A percentile compares a stretch with the other conserved stretches of the same genome.
Conservation (phyloP, 2,113 vertebrate species). For the Acanthochromis polyacanthus region DNA sequence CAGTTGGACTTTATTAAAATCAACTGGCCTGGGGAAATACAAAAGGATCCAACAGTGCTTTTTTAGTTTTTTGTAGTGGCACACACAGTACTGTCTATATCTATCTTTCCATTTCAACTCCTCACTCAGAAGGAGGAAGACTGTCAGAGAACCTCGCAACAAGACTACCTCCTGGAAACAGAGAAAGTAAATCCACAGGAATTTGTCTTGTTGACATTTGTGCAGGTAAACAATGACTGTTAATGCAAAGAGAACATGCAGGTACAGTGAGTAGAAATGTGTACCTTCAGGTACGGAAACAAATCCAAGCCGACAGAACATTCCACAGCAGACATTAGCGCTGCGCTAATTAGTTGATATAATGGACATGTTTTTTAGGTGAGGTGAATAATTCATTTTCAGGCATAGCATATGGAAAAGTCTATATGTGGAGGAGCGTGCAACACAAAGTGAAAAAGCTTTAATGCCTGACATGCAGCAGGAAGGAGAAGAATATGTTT, state of each 20-base stretch:
- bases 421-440: slow-evolving; percentile 25
- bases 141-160: slow-evolving; percentile 33
- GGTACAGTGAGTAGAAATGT: background rate
- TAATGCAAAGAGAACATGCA: background rate
- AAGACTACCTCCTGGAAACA: slow-evolving; percentile 30
- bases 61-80: slow-evolving; percentile 29
- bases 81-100: slow-evolving; percentile 35
- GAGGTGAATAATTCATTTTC: slow-evolving; percentile 55
- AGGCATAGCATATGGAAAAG: slow-evolving; percentile 26
- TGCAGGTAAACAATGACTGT: slow-evolving; percentile 40
- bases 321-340: slow-evolving; percentile 18
- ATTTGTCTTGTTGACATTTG: slow-evolving; percentile 25
- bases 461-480: slow-evolving; percentile 56
- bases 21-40: slow-evolving; percentile 69
- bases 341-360: slow-evolving; percentile 56
- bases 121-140: slow-evolving; percentile 13
- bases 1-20: slow-evolving; percentile 72
- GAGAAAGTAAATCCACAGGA: slow-evolving; percentile 35
- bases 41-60: slow-evolving; percentile 56
- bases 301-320: background rate
- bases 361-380: slow-evolving; percentile 38
- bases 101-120: slow-evolving; percentile 48
- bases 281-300: slow-evolving; percentile 14
- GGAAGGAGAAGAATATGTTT: slow-evolving; percentile 56
- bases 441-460: slow-evolving; percentile 35